Conservation (phyloP, 2,888 invertebrate genomes). For the Papilio elwesi region DNA sequence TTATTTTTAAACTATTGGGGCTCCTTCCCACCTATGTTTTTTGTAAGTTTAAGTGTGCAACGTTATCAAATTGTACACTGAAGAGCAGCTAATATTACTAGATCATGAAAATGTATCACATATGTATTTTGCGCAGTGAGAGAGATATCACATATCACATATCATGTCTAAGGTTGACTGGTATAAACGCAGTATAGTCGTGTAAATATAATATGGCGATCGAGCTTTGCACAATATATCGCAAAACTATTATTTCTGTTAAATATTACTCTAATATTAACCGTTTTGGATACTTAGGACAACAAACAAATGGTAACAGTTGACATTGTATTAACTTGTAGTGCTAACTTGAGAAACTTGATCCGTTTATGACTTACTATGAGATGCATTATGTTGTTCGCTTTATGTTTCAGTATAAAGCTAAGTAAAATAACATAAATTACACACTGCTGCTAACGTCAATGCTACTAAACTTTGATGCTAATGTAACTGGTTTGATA, state of each 20-base stretch:
- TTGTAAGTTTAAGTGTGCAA: too few relatives aligned
- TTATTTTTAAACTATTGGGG: too few relatives aligned
- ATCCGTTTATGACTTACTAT: neutral
- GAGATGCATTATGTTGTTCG: neutral
- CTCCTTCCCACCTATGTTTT: too few relatives aligned
- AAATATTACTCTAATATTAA: neutral
- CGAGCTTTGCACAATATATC: too few relatives aligned
- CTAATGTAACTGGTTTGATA: neutral
- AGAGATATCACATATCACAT: too few relatives aligned
- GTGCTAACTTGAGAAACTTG: neutral
- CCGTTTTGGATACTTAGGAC: neutral
- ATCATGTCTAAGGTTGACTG: neutral
- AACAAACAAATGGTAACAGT: neutral
- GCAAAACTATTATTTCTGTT: too few relatives aligned
- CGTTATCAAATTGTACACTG: too few relatives aligned
- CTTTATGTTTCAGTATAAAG: conserved; percentile 4
- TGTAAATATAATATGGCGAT: too few relatives aligned
- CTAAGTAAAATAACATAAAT: conserved; percentile 10
- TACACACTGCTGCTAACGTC: neutral
- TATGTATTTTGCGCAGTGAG: too few relatives aligned
- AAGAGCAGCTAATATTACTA: too few relatives aligned
- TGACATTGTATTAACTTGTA: neutral
- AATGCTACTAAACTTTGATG: neutral
- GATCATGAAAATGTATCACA: too few relatives aligned
- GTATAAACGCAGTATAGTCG: too few relatives aligned